phyloP scores from a whole-genome alignment of 2,113 vertebrate species.

The Setophaga kirtlandii region DNA sequence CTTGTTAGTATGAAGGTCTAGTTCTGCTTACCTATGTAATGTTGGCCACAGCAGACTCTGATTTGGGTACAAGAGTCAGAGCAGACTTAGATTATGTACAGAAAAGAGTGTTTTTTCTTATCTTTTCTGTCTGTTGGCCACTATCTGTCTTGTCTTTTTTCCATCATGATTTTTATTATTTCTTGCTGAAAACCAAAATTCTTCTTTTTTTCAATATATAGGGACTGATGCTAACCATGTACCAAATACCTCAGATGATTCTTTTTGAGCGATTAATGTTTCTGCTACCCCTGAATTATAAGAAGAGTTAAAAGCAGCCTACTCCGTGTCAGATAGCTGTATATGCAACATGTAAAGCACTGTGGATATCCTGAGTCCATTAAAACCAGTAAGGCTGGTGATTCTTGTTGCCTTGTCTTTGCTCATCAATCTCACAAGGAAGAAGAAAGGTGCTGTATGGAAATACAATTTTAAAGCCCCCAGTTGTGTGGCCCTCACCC shows the following conservation, averaged over 20 bases:
- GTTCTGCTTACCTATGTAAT: neutral
- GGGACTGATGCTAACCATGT: neutral
- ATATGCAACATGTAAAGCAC: neutral
- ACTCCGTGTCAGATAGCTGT: neutral
- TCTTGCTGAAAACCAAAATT: neutral
- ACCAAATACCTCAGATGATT: neutral
- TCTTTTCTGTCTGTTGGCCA: neutral
- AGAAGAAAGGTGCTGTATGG: neutral
- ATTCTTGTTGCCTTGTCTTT: neutral
- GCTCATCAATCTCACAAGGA: neutral
- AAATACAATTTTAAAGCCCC: neutral
- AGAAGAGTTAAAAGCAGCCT: neutral
- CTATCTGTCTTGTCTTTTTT: neutral
- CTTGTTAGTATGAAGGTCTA: neutral
- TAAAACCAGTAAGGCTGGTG: constrained; percentile 4
- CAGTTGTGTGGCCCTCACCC: neutral
- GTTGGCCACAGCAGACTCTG: neutral
- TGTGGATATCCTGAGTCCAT: neutral
- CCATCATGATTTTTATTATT: neutral
- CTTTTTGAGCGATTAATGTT: neutral
- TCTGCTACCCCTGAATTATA: neutral
- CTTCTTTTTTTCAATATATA: neutral
- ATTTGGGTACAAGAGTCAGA: neutral
- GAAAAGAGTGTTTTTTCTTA: neutral
- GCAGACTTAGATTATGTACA: neutral